phyloP scores from a whole-genome alignment of 2,797 vertebrate species.

The Girardinus metallicus region DNA sequence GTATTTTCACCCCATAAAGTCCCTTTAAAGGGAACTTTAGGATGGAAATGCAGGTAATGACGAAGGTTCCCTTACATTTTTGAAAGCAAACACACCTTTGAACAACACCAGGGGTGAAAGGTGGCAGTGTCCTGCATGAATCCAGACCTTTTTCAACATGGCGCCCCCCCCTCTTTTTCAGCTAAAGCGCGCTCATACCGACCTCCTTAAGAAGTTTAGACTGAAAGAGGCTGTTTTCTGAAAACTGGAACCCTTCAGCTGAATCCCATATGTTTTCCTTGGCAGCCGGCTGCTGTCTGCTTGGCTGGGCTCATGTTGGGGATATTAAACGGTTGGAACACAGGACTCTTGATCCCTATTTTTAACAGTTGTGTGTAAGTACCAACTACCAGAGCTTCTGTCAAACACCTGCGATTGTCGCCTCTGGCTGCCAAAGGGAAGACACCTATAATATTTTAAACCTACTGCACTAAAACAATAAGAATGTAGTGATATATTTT shows the following conservation, averaged over 20 bases:
- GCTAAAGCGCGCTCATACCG: conserved; percentile 86
- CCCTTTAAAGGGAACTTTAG: conserved; percentile 63
- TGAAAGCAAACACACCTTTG: conserved; percentile 90
- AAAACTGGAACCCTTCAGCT: conserved; percentile 86
- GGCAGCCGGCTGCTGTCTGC: conserved; percentile 90
- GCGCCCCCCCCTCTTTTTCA: conserved; percentile 63
- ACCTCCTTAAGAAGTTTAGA: conserved; percentile 92
- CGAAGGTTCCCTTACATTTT: conserved; percentile 90
- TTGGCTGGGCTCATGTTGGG: conserved; percentile 85
- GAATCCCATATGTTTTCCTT: conserved; percentile 93
- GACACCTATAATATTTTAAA: not conserved
- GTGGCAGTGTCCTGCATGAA: conserved; percentile 88
- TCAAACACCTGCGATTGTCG: conserved; percentile 86
- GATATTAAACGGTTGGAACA: conserved; percentile 92
- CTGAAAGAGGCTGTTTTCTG: conserved; percentile 90
- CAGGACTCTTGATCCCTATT: conserved; percentile 89
- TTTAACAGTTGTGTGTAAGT: conserved; percentile 81
- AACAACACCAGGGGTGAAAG: conserved; percentile 93
- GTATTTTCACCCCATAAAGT: conserved; percentile 70
- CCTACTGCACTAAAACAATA: not conserved
- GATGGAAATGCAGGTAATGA: conserved; percentile 89
- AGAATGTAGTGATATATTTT: not conserved
- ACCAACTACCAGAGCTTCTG: conserved; percentile 66
- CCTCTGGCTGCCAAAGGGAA: conserved; percentile 2
- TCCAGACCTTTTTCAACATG: conserved; percentile 79